Percentiles rank a stretch among this genome's conserved stretches.
These are phyloP conservation scores for Micromesistius poutassou DNA, from an alignment of 2,797 vertebrate genomes.

Conservation along the genomic window DNA sequence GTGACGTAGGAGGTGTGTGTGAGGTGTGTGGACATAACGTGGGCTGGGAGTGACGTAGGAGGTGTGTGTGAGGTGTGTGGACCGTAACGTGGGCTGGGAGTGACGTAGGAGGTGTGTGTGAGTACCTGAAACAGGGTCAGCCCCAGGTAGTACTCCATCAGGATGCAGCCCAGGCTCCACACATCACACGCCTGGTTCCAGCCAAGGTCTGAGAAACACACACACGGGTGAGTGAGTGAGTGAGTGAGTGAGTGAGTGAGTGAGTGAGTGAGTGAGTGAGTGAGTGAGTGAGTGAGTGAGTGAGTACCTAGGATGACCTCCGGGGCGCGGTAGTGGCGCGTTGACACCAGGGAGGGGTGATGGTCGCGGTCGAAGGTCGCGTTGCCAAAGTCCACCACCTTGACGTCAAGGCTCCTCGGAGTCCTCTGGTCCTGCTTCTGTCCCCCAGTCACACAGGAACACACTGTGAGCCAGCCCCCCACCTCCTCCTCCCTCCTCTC, in stretches of 20 bases:
- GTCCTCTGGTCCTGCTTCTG: slow-evolving; percentile 81
- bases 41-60: background rate
- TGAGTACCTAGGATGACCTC: slow-evolving; percentile 90
- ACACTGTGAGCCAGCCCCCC: slow-evolving; percentile 17
- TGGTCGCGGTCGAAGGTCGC: slow-evolving; percentile 91
- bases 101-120: background rate
- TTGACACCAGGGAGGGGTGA: slow-evolving; percentile 90
- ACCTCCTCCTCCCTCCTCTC: background rate
- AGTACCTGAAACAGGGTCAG: slow-evolving; percentile 79
- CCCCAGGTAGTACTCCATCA: slow-evolving; percentile 85
- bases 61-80: background rate
- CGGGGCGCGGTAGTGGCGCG: slow-evolving; percentile 91
- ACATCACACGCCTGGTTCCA: slow-evolving; percentile 87
- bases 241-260: background rate
- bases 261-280: background rate
- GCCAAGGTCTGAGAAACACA: slow-evolving; percentile 73
- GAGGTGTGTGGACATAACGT: background rate
- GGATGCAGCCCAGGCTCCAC: slow-evolving; percentile 86
- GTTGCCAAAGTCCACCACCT: slow-evolving; percentile 94
- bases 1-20: background rate
- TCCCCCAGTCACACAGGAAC: slow-evolving; percentile 7
- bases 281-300: background rate
- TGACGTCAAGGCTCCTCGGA: slow-evolving; percentile 82
- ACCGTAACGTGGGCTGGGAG: background rate
- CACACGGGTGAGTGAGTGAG: background rate